Percentiles rank a stretch among this genome's conserved stretches.
phyloP scores from a whole-genome alignment of 2,797 vertebrate genomes.

The Sebastes flavidus region DNA sequence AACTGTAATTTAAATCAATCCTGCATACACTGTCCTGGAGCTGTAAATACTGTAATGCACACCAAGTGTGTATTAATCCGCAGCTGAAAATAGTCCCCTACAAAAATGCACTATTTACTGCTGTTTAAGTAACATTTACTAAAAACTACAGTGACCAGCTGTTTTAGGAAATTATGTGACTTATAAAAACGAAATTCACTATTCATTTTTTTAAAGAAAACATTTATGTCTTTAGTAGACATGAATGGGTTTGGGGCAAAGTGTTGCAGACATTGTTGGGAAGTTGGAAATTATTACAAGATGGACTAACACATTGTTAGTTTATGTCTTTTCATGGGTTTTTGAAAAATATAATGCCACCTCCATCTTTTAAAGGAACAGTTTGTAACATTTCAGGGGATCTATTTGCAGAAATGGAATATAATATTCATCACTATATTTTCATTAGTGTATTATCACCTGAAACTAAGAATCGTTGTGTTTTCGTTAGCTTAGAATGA shows the following conservation, averaged over 20 bases:
- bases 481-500: no score
- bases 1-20: not conserved
- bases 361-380: not conserved
- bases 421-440: no score
- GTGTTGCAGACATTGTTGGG: not conserved
- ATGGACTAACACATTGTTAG: not conserved
- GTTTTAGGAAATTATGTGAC: not conserved
- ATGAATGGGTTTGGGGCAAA: not conserved
- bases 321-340: not conserved
- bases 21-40: not conserved
- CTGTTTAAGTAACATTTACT: not conserved
- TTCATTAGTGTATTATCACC: no score
- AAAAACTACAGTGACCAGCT: rapidly evolving
- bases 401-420: no score
- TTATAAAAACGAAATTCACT: not conserved
- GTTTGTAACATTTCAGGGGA: no score
- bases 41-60: not conserved
- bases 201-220: not conserved
- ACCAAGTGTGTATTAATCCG: not conserved
- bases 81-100: not conserved
- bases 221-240: not conserved
- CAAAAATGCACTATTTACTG: not conserved
- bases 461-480: rapidly evolving
- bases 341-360: not conserved
- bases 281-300: not conserved